Conservation (phyloP, 2,888 invertebrate species). For the Gonocerus acuteangulatus region DNA sequence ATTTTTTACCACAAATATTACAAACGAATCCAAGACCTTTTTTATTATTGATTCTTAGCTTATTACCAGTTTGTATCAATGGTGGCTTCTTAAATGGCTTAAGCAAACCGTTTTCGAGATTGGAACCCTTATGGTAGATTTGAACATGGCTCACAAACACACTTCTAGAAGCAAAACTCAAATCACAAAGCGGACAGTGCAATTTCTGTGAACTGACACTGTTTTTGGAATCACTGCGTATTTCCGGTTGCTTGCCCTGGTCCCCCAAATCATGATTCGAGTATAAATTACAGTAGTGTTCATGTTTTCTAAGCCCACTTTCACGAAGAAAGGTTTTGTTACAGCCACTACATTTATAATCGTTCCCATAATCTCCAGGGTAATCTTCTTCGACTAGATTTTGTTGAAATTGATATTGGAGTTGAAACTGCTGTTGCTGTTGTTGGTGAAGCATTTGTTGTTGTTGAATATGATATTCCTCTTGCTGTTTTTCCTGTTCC, state of each 20-base stretch:
- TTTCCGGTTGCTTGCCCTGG: neutral
- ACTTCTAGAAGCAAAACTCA: slow-evolving; percentile 20
- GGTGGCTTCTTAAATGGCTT: neutral
- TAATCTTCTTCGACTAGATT: too few relatives aligned
- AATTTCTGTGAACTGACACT: neutral
- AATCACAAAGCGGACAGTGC: slow-evolving; percentile 17
- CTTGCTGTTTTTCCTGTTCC: neutral
- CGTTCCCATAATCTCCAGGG: neutral
- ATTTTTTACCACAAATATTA: slow-evolving; percentile 32
- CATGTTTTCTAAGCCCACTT: slow-evolving; percentile 20
- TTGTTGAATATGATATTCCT: neutral
- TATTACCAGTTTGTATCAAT: neutral
- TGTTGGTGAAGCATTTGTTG: too few relatives aligned
- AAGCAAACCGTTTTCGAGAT: neutral
- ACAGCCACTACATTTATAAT: slow-evolving; percentile 15
- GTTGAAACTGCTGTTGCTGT: too few relatives aligned
- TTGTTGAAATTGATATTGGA: too few relatives aligned
- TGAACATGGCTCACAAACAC: slow-evolving; percentile 22
- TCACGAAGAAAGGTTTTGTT: slow-evolving; percentile 12
- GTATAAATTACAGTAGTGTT: slow-evolving; percentile 1
- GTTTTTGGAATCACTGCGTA: neutral
- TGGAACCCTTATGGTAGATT: slow-evolving; percentile 20
- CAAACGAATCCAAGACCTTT: slow-evolving; percentile 23
- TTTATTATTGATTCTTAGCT: slow-evolving; percentile 1
- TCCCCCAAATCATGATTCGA: neutral